Percentiles rank a stretch among this genome's conserved stretches.
phyloP scores from a whole-genome alignment of 2,797 vertebrate species.

The Cyclura pinguis region DNA sequence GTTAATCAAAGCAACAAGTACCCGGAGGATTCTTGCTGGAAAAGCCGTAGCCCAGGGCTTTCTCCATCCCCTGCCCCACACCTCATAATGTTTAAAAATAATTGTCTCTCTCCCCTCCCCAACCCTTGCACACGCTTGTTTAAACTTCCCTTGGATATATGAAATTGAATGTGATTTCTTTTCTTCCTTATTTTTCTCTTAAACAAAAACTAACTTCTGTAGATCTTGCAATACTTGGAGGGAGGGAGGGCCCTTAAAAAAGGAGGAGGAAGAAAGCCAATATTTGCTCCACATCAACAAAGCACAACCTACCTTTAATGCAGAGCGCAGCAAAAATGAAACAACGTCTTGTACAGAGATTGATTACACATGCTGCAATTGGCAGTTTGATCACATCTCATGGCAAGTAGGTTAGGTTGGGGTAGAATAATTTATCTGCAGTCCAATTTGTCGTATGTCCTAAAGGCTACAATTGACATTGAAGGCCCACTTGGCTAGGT shows the following conservation, averaged over 20 bases:
- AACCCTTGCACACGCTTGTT: conserved; percentile 47
- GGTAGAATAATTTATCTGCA: conserved; percentile 65
- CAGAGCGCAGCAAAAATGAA: conserved; percentile 53
- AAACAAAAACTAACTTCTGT: not conserved
- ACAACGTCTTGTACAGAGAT: conserved; percentile 56
- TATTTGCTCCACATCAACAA: conserved; percentile 49
- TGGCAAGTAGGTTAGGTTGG: conserved; percentile 59
- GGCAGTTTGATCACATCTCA: conserved; percentile 62
- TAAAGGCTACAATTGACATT: not conserved
- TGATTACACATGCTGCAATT: conserved; percentile 68
- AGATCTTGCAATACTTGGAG: not conserved
- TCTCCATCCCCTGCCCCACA: conserved; percentile 38
- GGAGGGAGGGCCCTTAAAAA: not conserved
- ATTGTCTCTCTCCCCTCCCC: conserved; percentile 42
- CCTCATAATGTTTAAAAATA: conserved; percentile 71
- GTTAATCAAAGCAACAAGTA: conserved; percentile 67
- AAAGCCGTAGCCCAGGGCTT: conserved; percentile 63
- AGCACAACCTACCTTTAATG: conserved; percentile 21
- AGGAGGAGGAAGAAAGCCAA: conserved; percentile 51
- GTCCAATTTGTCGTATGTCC: conserved; percentile 52
- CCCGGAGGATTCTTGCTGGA: conserved; percentile 48
- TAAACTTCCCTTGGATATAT: conserved; percentile 65
- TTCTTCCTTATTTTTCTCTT: not conserved
- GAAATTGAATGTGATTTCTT: conserved; percentile 67
- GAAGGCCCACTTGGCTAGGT: fast-evolving